These are phyloP conservation scores for Acrossocheilus wenchowensis DNA, from an alignment of 2,797 vertebrate genomes.

Conservation along the genomic window DNA sequence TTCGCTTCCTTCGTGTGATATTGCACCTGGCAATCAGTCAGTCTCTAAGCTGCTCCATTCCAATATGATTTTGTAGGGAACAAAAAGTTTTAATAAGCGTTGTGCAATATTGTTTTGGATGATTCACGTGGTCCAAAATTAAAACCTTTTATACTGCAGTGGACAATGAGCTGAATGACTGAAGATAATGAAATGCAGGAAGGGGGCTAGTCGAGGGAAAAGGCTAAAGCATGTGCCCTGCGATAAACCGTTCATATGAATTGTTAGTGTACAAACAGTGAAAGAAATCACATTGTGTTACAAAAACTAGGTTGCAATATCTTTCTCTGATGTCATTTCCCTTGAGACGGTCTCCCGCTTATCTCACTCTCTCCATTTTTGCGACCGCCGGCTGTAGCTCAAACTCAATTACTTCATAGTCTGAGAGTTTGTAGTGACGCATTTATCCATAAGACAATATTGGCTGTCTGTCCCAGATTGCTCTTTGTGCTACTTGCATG, in stretches of 20 bases:
- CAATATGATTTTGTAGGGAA: slow-evolving; percentile 52
- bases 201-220: background rate
- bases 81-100: slow-evolving; percentile 49
- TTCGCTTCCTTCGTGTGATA: slow-evolving; percentile 49
- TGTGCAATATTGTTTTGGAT: slow-evolving; percentile 62
- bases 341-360: slow-evolving; percentile 30
- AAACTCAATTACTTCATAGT: slow-evolving; percentile 47
- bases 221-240: background rate
- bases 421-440: slow-evolving; percentile 53
- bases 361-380: slow-evolving; percentile 45
- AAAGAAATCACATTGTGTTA: slow-evolving; percentile 7
- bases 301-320: slow-evolving; percentile 30
- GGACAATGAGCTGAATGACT: slow-evolving; percentile 44
- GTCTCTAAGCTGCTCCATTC: slow-evolving; percentile 60
- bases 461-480: slow-evolving; percentile 53
- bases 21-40: slow-evolving; percentile 64
- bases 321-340: slow-evolving; percentile 45
- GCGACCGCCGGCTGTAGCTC: slow-evolving; percentile 29
- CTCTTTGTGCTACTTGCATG: slow-evolving; percentile 63
- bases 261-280: background rate
- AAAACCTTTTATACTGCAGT: slow-evolving; percentile 39
- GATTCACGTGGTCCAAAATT: slow-evolving; percentile 44
- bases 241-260: background rate
- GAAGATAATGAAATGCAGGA: background rate
- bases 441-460: slow-evolving; percentile 49